Percentiles rank a stretch among this genome's conserved stretches.
Conservation (phyloP, 2,888 invertebrate species). For the Drosophila fungiperda region DNA sequence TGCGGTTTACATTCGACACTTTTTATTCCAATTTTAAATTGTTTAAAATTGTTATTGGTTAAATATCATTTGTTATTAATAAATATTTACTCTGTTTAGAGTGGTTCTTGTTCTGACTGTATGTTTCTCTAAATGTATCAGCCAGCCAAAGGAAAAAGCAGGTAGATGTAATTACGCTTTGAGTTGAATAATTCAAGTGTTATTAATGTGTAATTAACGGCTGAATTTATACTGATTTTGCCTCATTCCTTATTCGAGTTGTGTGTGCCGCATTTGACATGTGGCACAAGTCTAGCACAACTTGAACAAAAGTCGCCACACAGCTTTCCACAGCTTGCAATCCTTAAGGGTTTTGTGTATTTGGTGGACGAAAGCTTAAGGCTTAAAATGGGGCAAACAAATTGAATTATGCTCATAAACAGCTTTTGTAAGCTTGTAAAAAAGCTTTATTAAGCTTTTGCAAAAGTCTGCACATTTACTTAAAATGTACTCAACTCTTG, state of each 20-base stretch:
- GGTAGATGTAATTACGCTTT: slow-evolving; percentile 24
- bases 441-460: neutral
- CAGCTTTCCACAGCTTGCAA: slow-evolving; percentile 7
- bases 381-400: neutral
- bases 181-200: slow-evolving; percentile 27
- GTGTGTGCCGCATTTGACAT: slow-evolving; percentile 31
- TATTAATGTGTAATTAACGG: slow-evolving; percentile 55
- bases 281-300: slow-evolving; percentile 30
- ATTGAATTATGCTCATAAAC: neutral
- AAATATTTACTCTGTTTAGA: neutral
- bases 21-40: neutral
- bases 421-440: neutral
- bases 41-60: no score
- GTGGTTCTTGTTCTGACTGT: neutral
- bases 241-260: slow-evolving; percentile 1
- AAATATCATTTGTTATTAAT: neutral
- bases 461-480: neutral
- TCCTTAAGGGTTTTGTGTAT: neutral
- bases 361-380: neutral
- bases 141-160: slow-evolving; percentile 12
- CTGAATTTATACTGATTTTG: slow-evolving; percentile 2
- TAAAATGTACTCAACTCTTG: neutral
- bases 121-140: neutral
- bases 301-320: slow-evolving; percentile 1
- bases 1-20: neutral